Percentiles rank a stretch among this genome's conserved stretches.
Evolutionary conservation across 2,888 invertebrate genomes (phyloP).

Genomic region (Yponomeuta malinellus): DNA sequence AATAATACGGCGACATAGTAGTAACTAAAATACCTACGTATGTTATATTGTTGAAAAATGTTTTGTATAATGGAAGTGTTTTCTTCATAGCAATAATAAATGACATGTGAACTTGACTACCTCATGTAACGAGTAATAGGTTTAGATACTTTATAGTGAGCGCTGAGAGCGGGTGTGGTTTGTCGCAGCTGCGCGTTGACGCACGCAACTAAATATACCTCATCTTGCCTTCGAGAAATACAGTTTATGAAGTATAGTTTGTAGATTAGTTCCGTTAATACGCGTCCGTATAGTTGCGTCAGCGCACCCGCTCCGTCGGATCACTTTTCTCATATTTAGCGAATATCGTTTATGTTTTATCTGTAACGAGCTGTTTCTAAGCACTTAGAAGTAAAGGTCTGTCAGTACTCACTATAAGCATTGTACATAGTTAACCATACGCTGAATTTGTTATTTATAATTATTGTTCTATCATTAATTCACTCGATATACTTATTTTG

Average conservation of each 20-base stretch:
- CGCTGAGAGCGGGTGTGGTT: constrained; percentile 37
- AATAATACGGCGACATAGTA: neutral
- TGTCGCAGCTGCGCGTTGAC: constrained; percentile 18
- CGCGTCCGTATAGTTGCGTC: constrained; percentile 18
- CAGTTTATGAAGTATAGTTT: constrained; percentile 11
- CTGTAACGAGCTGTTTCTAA: constrained; percentile 47
- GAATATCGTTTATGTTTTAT: constrained; percentile 43
- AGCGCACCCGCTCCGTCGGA: constrained; percentile 20
- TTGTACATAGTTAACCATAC: constrained; percentile 61
- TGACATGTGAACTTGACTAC: constrained; percentile 64
- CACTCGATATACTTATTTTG: constrained; percentile 66
- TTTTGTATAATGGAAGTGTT: constrained; percentile 56
- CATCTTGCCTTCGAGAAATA: constrained; percentile 45
- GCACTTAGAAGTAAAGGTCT: constrained; percentile 51
- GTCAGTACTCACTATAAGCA: constrained; percentile 47
- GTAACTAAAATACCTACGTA: constrained; percentile 26
- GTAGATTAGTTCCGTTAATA: constrained; percentile 1
- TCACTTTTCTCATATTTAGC: constrained; percentile 21
- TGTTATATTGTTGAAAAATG: constrained; percentile 57
- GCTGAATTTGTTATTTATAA: constrained; percentile 68
- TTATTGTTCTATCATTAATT: constrained; percentile 62
- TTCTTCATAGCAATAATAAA: constrained; percentile 57
- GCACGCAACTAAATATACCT: constrained; percentile 28
- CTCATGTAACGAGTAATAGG: constrained; percentile 66
- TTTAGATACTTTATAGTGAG: constrained; percentile 34